Evolutionary conservation across 2,797 vertebrate genomes (phyloP).

Genomic region (Petrocephalus sullivani): DNA sequence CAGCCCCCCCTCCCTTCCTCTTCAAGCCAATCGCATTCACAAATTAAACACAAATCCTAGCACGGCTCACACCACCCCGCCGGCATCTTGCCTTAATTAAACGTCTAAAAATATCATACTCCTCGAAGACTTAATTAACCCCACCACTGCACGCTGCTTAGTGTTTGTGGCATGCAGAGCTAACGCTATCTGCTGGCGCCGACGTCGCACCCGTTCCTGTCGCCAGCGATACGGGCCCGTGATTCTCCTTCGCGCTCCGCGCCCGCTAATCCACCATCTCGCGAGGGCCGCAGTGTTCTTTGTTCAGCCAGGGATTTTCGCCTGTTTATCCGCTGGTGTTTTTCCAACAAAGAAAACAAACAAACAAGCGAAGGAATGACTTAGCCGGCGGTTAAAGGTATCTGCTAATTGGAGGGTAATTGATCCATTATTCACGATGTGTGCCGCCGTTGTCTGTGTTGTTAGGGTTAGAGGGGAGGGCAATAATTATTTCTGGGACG

Average conservation of each 20-base stretch:
- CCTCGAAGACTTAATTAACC: slow-evolving; percentile 75
- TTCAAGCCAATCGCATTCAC: slow-evolving; percentile 49
- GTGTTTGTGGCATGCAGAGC: slow-evolving; percentile 20
- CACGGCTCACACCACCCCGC: slow-evolving; percentile 60
- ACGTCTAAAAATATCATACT: slow-evolving; percentile 72
- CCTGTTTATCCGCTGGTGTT: slow-evolving; percentile 3
- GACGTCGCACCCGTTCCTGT: slow-evolving; percentile 3
- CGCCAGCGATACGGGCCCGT: not conserved
- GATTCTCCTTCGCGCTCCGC: not conserved
- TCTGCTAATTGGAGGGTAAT: slow-evolving; percentile 32
- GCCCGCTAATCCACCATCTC: slow-evolving; percentile 19
- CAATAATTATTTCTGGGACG: slow-evolving; percentile 14
- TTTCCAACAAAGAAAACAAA: not conserved
- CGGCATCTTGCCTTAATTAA: slow-evolving; percentile 65
- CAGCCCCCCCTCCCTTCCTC: slow-evolving; percentile 34
- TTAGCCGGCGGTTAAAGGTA: slow-evolving; percentile 25
- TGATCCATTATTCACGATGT: slow-evolving; percentile 40
- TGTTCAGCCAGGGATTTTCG: slow-evolving; percentile 26
- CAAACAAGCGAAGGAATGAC: not conserved
- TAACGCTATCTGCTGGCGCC: slow-evolving; percentile 4
- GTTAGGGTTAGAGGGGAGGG: slow-evolving; percentile 22
- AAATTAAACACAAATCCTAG: slow-evolving; percentile 57
- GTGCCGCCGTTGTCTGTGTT: slow-evolving; percentile 18
- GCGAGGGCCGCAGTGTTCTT: not conserved
- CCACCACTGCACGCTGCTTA: slow-evolving; percentile 48